Conservation (phyloP, 2,888 invertebrate genomes). For the Tromatobia lineatoria region DNA sequence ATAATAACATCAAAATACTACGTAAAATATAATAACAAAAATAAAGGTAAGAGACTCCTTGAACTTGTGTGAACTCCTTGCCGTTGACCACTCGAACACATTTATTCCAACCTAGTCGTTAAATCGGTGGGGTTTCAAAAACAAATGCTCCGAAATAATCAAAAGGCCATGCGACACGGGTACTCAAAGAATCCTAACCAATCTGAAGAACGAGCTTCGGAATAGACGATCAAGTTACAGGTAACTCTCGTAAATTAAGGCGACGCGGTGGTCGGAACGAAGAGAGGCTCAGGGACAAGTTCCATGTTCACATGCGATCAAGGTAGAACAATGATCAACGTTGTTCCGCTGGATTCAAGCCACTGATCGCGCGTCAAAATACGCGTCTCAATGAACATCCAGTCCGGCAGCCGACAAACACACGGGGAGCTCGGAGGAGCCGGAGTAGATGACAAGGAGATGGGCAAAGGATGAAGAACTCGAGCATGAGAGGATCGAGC, state of each 20-base stretch:
- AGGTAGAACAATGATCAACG: constrained; percentile 73
- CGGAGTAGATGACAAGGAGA: constrained; percentile 57
- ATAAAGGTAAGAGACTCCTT: background rate
- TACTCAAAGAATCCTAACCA: background rate
- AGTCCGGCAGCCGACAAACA: constrained; percentile 56
- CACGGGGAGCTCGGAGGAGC: constrained; percentile 17
- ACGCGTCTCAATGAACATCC: constrained; percentile 76
- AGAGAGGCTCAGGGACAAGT: constrained; percentile 31
- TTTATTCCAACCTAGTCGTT: background rate
- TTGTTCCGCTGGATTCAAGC: constrained; percentile 71
- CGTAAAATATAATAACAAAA: background rate
- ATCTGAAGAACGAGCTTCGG: background rate
- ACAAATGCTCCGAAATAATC: background rate
- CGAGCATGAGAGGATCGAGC: constrained; percentile 33
- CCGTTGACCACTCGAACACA: background rate
- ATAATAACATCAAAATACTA: background rate
- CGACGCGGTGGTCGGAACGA: constrained; percentile 4
- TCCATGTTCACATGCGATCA: constrained; percentile 74
- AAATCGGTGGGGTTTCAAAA: background rate
- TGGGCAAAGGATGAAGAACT: constrained; percentile 59
- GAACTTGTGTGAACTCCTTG: background rate
- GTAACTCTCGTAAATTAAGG: constrained; percentile 10
- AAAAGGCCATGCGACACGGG: background rate
- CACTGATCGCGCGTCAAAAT: constrained; percentile 79
- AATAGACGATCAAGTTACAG: constrained; percentile 4